Conservation (phyloP, 1,140 invertebrate species). For the Argopecten irradians region DNA sequence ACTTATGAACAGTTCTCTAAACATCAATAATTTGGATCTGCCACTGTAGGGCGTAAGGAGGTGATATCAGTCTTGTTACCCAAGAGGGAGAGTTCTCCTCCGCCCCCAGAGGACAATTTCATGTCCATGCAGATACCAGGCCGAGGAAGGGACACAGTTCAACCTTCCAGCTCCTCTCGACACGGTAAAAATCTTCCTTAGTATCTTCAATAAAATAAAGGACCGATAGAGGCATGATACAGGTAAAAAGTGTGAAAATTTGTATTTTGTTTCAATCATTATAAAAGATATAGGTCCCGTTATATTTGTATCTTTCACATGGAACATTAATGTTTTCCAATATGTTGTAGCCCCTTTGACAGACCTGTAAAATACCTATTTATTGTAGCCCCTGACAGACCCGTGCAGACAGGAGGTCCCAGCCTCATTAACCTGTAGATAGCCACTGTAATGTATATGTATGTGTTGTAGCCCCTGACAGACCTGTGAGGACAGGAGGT, state of each 20-base stretch:
- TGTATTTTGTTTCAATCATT: background rate
- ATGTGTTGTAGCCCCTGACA: too few relatives aligned
- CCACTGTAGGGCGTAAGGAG: conserved; percentile 70
- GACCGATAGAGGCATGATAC: background rate
- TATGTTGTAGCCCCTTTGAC: background rate
- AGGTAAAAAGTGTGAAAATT: conserved; percentile 4
- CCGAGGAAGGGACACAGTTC: background rate
- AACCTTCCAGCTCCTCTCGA: background rate
- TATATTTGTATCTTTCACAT: background rate
- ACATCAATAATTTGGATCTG: background rate
- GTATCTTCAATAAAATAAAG: background rate
- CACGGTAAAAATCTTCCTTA: background rate
- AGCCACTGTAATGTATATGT: too few relatives aligned
- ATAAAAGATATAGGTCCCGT: background rate
- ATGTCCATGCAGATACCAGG: conserved; percentile 50
- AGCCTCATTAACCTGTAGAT: too few relatives aligned
- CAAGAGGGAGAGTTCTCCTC: conserved; percentile 53
- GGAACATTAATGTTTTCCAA: background rate
- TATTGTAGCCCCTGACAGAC: too few relatives aligned
- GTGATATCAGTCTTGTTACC: conserved; percentile 67
- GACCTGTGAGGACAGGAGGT: too few relatives aligned
- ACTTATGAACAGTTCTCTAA: background rate
- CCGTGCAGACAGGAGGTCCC: too few relatives aligned
- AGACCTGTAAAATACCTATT: background rate
- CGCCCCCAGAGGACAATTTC: conserved; percentile 64